phyloP scores from a whole-genome alignment of 2,797 vertebrate genomes.

The Brotula barbata region DNA sequence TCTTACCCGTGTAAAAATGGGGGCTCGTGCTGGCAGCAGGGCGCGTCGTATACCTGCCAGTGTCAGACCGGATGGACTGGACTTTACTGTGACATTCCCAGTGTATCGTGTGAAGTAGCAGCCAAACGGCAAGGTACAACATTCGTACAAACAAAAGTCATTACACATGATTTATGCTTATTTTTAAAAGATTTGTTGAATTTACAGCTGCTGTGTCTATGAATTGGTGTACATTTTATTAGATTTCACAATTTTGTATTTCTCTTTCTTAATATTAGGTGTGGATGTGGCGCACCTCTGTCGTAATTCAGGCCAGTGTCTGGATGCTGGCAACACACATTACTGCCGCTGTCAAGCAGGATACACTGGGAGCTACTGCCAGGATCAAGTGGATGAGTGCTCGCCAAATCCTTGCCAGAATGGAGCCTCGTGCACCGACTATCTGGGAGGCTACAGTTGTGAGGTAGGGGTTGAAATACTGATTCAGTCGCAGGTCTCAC shows the following conservation, averaged over 20 bases:
- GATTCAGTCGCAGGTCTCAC: neutral
- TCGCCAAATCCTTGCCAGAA: constrained; percentile 97
- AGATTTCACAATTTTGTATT: constrained; percentile 6
- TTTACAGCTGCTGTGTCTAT: neutral
- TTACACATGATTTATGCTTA: too few relatives aligned
- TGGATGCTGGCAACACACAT: constrained; percentile 91
- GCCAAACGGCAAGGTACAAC: constrained; percentile 88
- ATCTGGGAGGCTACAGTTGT: constrained; percentile 95
- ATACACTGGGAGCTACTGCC: constrained; percentile 97
- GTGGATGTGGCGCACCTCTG: constrained; percentile 87
- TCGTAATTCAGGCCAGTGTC: constrained; percentile 90
- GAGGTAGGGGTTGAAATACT: constrained; percentile 77
- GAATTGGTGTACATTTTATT: neutral
- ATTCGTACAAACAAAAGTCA: neutral
- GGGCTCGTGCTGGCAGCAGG: constrained; percentile 93
- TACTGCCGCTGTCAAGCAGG: constrained; percentile 95
- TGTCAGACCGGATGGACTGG: constrained; percentile 96
- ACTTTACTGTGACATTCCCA: constrained; percentile 94
- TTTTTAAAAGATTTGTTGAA: too few relatives aligned
- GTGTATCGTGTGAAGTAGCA: constrained; percentile 94
- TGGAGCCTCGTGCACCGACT: constrained; percentile 93
- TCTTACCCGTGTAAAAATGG: constrained; percentile 95
- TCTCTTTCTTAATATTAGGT: constrained; percentile 68
- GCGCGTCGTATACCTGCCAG: constrained; percentile 90
- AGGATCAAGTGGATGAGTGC: constrained; percentile 97